Percentiles rank a stretch among this genome's conserved stretches.
Conservation (phyloP, 2,113 vertebrate genomes). For the Tragulus kanchil region DNA sequence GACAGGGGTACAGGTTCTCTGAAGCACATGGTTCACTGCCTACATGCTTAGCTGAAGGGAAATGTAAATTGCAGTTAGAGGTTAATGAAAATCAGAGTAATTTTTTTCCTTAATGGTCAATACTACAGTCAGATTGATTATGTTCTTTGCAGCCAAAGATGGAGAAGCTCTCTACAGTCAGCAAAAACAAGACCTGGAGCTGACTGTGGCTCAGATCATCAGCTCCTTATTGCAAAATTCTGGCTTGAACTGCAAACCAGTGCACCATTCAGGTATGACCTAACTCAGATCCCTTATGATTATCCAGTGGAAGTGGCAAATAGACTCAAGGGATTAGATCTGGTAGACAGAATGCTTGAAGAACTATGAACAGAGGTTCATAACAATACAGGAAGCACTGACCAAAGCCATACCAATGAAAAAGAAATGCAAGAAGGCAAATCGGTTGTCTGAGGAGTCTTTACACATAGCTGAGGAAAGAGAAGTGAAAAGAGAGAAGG, state of each 20-base stretch:
- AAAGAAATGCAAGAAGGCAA: background rate
- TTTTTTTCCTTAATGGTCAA: background rate
- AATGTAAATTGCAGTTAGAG: background rate
- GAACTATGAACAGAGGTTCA: background rate
- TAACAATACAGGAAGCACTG: background rate
- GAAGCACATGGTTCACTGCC: background rate
- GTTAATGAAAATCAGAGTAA: background rate
- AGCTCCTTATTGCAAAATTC: background rate
- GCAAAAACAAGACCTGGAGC: background rate
- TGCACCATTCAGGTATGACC: background rate
- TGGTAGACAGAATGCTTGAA: background rate
- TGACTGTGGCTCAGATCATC: background rate
- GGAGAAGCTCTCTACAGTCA: background rate
- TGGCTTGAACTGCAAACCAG: background rate
- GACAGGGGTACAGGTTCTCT: background rate
- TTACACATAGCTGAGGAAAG: background rate
- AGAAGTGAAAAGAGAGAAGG: background rate
- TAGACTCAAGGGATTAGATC: background rate
- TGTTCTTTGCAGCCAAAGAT: background rate
- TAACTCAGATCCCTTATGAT: background rate
- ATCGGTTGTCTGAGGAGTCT: background rate
- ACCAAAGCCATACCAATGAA: background rate
- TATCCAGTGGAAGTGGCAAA: background rate
- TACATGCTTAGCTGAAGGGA: background rate
- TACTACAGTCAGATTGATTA: background rate